Base-by-base conservation (phyloP, 2,797 vertebrate genomes). In the Amphiprion clarkii region DNA sequence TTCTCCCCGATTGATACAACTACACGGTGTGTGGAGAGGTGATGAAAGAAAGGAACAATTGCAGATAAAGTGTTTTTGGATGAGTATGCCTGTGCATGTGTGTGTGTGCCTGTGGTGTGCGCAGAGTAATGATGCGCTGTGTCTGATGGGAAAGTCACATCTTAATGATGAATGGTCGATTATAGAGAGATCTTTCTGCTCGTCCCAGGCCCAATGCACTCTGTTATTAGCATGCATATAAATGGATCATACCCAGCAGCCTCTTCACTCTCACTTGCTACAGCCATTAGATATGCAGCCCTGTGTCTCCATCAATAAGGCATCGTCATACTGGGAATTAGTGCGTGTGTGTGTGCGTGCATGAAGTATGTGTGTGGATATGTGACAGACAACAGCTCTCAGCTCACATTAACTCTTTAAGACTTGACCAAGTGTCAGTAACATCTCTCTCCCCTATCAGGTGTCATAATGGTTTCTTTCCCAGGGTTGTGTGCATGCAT, bases 151-250 rank as follows among this genome's bases (percentile, higher is more conserved):
- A 84, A 71, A 90, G 76, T 84, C 79, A 74, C 89, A 86, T 90
- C 82, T 74, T 76, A 82, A 85, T 86, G 89, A 92, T 91, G 88
- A 81, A 92, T 93, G 88, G 87, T 77, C 70, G 78, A 88, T 90
- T 90, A 89, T 60, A 85, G 71, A 85, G 82, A 87, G 83, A 87
- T 89, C 56, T 76, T 87, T 85, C 36, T 66, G 71, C 81, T 83
- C 77, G 42, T 89, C 79, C 87, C 49, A n/a, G 79, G 56, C 87
- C 79, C 82, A 46, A 70, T 76, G 79, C 75, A 83, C 84, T 84
- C 87, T 71, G 88, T 90, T 92, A 92, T 92, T 89, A 92, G 88
- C 80, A 84, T 91, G 83, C 81, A 86, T 83, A 86, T 89, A 89
- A 91, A 92, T 91, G 89, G 82, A 91, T 90, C 83, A 86, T 82